These are phyloP conservation scores for Hucho hucho DNA, from an alignment of 2,113 vertebrate genomes.

Conservation along the genomic window DNA sequence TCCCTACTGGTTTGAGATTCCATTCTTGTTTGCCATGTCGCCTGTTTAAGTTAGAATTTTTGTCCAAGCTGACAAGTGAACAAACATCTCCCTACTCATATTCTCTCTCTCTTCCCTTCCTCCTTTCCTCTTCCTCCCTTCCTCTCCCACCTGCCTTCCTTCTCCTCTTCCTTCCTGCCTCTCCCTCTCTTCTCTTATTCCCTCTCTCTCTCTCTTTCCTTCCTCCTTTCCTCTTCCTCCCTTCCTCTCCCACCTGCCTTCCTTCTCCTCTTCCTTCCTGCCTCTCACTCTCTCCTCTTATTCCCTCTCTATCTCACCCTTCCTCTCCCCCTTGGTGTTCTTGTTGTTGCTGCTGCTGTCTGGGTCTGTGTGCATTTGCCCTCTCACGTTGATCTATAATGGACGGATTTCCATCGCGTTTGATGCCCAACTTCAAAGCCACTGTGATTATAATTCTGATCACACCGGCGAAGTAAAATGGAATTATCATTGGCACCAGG, in stretches of 20 bases:
- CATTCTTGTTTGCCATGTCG: no score
- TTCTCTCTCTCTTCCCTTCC: not conserved
- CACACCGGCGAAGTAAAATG: constrained; percentile 7
- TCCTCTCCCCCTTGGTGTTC: constrained; percentile 21
- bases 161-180: no score
- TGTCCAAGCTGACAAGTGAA: not conserved
- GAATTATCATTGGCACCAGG: not conserved
- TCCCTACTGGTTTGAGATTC: not conserved
- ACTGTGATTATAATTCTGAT: constrained; percentile 3
- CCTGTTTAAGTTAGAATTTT: no score
- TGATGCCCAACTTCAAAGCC: constrained; percentile 24
- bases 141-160: no score
- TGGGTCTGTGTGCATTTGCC: constrained; percentile 35
- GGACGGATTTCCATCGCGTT: constrained; percentile 33
- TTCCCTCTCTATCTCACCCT: constrained; percentile 11
- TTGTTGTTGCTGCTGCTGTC: constrained; percentile 24
- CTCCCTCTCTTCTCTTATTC: no score
- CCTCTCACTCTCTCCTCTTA: not conserved
- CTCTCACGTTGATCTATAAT: constrained; percentile 48
- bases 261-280: not conserved
- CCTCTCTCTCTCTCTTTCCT: not conserved
- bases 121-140: not conserved
- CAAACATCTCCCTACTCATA: not conserved
- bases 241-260: not conserved
- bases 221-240: constrained; percentile 10